These are phyloP conservation scores for Eupsilia transversa DNA, from an alignment of 2,888 invertebrate genomes.

Conservation along the genomic window DNA sequence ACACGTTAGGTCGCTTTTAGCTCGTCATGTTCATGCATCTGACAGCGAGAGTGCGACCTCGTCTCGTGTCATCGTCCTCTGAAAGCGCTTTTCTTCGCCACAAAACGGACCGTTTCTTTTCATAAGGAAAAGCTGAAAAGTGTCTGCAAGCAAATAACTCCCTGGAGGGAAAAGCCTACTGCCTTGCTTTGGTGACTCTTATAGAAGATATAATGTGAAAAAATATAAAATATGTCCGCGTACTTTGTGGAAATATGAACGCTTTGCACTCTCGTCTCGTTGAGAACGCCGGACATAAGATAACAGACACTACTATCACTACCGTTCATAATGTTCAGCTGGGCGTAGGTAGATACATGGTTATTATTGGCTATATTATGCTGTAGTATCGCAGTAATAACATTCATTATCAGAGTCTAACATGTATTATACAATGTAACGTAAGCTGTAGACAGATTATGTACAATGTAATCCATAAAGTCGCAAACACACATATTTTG, in stretches of 20 bases:
- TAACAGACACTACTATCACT: constrained; percentile 35
- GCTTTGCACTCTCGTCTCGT: constrained; percentile 61
- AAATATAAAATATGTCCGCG: constrained; percentile 81
- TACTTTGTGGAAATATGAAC: constrained; percentile 74
- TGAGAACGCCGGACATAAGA: constrained; percentile 38
- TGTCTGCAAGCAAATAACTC: constrained; percentile 90
- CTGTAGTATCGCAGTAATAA: constrained; percentile 36
- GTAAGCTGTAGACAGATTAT: constrained; percentile 40
- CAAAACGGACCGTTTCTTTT: constrained; percentile 90
- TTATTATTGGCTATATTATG: constrained; percentile 18
- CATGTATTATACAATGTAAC: constrained; percentile 27
- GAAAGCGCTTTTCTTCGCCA: constrained; percentile 90
- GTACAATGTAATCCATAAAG: constrained; percentile 47
- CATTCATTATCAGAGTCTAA: constrained; percentile 47
- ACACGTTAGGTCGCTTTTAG: constrained; percentile 87
- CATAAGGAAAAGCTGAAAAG: constrained; percentile 90
- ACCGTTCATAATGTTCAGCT: constrained; percentile 16
- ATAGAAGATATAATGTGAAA: constrained; percentile 83
- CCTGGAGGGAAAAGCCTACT: constrained; percentile 89
- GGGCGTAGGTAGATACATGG: constrained; percentile 24
- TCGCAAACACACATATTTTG: constrained; percentile 59
- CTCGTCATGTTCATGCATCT: constrained; percentile 86
- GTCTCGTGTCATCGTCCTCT: constrained; percentile 90
- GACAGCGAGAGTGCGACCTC: constrained; percentile 89
- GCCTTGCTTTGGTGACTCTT: constrained; percentile 87